Percentiles rank a stretch among this genome's conserved stretches.
phyloP scores from a whole-genome alignment of 1,140 invertebrate genomes.

The Arctopsyche grandis region DNA sequence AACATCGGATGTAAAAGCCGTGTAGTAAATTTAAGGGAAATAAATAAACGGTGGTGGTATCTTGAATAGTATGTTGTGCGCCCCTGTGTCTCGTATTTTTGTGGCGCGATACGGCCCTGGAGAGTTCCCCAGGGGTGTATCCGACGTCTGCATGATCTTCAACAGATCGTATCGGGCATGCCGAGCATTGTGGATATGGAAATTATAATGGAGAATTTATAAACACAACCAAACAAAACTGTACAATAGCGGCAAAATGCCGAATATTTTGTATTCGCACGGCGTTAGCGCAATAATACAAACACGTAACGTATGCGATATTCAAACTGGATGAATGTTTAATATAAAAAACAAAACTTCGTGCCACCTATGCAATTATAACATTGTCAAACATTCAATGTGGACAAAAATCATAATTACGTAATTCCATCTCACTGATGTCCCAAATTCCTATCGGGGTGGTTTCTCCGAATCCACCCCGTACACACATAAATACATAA shows the following conservation, averaged over 20 bases:
- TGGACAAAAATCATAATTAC: too few species aligned
- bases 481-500: too few species aligned
- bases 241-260: background rate
- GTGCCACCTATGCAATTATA: too few species aligned
- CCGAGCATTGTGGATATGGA: conserved; percentile 30
- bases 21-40: background rate
- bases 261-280: background rate
- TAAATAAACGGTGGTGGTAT: background rate
- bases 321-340: too few species aligned
- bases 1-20: background rate
- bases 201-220: conserved; percentile 29
- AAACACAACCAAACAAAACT: background rate
- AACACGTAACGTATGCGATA: background rate
- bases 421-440: too few species aligned
- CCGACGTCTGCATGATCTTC: conserved; percentile 6
- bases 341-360: too few species aligned
- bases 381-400: too few species aligned
- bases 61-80: background rate
- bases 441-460: too few species aligned
- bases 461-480: too few species aligned
- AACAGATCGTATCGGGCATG: conserved; percentile 20
- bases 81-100: conserved; percentile 16
- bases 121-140: background rate
- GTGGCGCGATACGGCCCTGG: background rate
- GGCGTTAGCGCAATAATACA: background rate